Percentiles rank a stretch among this genome's conserved stretches.
These are phyloP conservation scores for Natator depressus DNA, from an alignment of 2,113 vertebrate genomes.

Conservation along the genomic window DNA sequence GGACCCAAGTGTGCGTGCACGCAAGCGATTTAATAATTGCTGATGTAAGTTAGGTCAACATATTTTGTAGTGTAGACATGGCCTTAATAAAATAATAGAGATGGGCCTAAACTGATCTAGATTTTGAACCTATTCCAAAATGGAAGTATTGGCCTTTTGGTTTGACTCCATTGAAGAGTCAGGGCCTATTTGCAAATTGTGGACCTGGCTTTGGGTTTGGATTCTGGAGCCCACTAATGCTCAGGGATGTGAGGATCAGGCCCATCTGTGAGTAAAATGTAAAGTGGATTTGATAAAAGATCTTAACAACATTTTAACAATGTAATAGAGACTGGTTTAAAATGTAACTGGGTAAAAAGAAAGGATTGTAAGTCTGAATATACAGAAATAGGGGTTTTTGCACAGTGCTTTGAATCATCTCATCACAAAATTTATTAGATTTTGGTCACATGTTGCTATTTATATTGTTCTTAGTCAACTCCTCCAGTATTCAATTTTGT, in stretches of 20 bases:
- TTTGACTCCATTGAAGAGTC: background rate
- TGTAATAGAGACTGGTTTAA: background rate
- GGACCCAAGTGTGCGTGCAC: background rate
- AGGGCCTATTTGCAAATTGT: background rate
- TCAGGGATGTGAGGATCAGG: conserved; percentile 28
- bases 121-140: conserved; percentile 48
- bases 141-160: background rate
- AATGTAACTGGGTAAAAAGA: background rate
- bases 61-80: background rate
- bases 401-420: background rate
- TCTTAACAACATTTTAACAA: background rate
- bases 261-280: conserved; percentile 38
- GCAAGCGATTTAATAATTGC: background rate
- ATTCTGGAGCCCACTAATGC: background rate
- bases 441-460: background rate
- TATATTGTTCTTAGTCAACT: background rate
- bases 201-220: background rate
- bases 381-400: background rate
- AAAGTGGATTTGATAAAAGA: background rate
- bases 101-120: conserved; percentile 64
- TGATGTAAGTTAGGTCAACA: background rate
- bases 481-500: background rate
- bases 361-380: background rate
- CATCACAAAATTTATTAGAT: background rate
- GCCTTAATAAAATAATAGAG: conserved; percentile 49